Evolutionary conservation across 2,888 invertebrate genomes (phyloP).

Genomic region (Parnassius smintheus): DNA sequence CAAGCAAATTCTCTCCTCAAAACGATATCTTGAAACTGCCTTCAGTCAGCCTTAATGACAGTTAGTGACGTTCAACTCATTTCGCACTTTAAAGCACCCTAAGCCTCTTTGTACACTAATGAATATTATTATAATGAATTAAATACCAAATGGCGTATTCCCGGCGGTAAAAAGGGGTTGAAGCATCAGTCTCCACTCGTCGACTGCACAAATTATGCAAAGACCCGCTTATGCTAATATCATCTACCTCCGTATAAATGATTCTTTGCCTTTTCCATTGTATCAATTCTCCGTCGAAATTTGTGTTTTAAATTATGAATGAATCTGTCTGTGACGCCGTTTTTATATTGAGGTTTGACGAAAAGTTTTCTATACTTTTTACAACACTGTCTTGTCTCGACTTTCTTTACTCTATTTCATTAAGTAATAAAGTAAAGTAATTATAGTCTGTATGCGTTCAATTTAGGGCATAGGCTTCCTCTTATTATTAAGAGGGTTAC

Average conservation of each 20-base stretch:
- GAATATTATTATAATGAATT: slow-evolving; percentile 34
- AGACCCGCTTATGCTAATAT: slow-evolving; percentile 31
- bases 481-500: too few relatives aligned
- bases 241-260: slow-evolving; percentile 26
- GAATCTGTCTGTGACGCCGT: slow-evolving; percentile 6
- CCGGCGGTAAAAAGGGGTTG: slow-evolving; percentile 24
- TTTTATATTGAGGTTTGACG: too few relatives aligned
- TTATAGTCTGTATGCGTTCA: too few relatives aligned
- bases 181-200: slow-evolving; percentile 6
- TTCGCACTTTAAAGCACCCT: slow-evolving; percentile 12
- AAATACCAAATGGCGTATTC: slow-evolving; percentile 29
- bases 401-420: too few relatives aligned
- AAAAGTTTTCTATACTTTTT: too few relatives aligned
- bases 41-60: neutral
- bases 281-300: slow-evolving; percentile 20
- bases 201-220: slow-evolving; percentile 26
- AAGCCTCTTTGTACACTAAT: slow-evolving; percentile 23
- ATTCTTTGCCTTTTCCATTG: slow-evolving; percentile 26
- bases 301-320: slow-evolving; percentile 24
- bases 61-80: neutral
- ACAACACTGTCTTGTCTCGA: too few relatives aligned
- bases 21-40: neutral
- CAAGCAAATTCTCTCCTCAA: neutral
- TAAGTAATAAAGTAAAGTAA: too few relatives aligned
- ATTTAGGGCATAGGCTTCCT: too few relatives aligned